phyloP scores from a whole-genome alignment of 2,797 vertebrate species.

The Lateolabrax maculatus region DNA sequence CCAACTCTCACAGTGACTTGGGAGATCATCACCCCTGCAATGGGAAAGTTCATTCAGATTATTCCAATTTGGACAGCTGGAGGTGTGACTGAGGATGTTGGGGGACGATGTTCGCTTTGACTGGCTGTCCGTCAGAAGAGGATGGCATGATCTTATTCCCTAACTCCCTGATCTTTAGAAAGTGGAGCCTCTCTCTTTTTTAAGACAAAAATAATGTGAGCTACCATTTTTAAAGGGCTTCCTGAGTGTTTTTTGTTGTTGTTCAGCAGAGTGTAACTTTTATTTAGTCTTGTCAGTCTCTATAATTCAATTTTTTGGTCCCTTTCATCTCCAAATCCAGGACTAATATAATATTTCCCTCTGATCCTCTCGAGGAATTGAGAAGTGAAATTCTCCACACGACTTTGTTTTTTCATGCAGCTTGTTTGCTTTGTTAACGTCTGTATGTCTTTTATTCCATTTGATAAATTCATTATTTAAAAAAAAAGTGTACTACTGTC shows the following conservation, averaged over 20 bases:
- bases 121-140: constrained; percentile 8
- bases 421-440: not conserved
- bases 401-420: not conserved
- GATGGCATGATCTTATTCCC: not conserved
- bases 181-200: constrained; percentile 5
- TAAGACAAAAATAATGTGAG: not conserved
- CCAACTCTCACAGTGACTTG: constrained; percentile 2
- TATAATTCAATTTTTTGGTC: not conserved
- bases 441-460: not conserved
- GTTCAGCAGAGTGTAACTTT: not conserved
- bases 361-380: not conserved
- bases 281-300: not conserved
- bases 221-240: constrained; percentile 2
- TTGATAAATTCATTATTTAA: not conserved
- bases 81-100: not conserved
- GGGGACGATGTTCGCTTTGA: constrained; percentile 9
- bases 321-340: not conserved
- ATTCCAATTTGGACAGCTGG: constrained; percentile 14
- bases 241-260: constrained; percentile 10
- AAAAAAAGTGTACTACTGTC: not conserved
- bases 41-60: constrained; percentile 9
- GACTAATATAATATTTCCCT: not conserved
- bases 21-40: constrained; percentile 17
- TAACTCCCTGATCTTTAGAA: constrained; percentile 1
- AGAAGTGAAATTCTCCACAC: not conserved